These are phyloP conservation scores for Heliconius erato DNA, from an alignment of 2,888 invertebrate genomes.

Conservation along the genomic window DNA sequence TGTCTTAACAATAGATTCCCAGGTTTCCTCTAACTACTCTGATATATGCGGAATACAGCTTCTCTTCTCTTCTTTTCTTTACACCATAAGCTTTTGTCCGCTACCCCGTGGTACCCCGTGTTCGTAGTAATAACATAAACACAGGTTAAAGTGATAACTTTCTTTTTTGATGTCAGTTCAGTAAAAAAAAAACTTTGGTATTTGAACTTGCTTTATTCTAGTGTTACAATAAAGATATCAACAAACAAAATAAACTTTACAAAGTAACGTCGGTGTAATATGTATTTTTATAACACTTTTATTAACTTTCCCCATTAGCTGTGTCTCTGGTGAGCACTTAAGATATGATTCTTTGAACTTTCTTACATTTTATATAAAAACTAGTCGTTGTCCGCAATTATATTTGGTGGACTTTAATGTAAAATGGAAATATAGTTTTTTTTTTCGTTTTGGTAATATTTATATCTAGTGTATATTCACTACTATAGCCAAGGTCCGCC, in stretches of 20 bases:
- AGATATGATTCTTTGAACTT: constrained; percentile 18
- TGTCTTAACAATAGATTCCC: no score
- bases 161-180: background rate
- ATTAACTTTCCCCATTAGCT: constrained; percentile 16
- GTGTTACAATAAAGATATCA: background rate
- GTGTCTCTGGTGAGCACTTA: constrained; percentile 10
- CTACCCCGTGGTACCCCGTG: no score
- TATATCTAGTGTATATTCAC: no score
- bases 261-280: background rate
- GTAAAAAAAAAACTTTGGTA: background rate
- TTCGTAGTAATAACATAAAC: no score
- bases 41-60: no score
- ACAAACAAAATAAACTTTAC: constrained; percentile 5
- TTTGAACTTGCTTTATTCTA: background rate
- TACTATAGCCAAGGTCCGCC: no score
- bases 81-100: no score
- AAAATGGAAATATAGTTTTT: background rate
- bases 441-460: background rate
- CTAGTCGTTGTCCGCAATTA: background rate
- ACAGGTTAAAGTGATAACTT: background rate
- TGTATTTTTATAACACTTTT: constrained; percentile 10
- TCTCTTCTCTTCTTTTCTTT: no score
- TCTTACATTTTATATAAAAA: background rate
- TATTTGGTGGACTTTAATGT: background rate
- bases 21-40: no score